Base-by-base conservation (phyloP, 2,113 vertebrate species). In the Chascanopsetta lugubris region DNA sequence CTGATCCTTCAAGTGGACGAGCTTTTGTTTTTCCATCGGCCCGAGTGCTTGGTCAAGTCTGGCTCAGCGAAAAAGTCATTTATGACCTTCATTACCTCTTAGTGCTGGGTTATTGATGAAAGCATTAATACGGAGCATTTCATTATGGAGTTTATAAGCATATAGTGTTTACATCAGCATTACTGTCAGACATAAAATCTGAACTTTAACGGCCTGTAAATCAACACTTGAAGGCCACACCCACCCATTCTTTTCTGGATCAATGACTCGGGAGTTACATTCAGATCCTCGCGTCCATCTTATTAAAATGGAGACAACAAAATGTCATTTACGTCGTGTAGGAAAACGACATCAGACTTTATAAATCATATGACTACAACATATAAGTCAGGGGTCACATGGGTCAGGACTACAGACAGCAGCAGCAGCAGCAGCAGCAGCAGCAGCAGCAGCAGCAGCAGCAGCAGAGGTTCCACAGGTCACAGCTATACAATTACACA, bases 31-130 rank as follows among this genome's bases (percentile, higher is more conserved):
- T n/a, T n/a, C n/a, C n/a, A n/a, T n/a, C n/a, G n/a, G n/a, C n/a
- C n/a, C n/a, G n/a, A n/a, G 13, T 47, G 20, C 2, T 20, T 6
- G 2, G 18, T 55, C 32, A 34, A 34, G 38, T 34, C 34, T n/a
- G 18, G 12, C 26, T 56, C 30, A 55, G 11, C 49, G 56, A 42
- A 34, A 56, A 45, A 22, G 18, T 20, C 11, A 46, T 34, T 32
- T 21, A 22, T 0, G 2, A 15, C 27, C 38, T 12, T 53, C 36
- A 25, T 46, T 58, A 34, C 18, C 18, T 18, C 48, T 47, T 32
- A 32, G 43, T n/a, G 21, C 21, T 45, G 25, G 9, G 25, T 20
- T 56, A 74, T 38, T 38, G 58, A 69, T 36, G 7, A 36, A 66
- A 48, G 20, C 8, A 66, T 61, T 21, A 47, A 8, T 7, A 8